Evolutionary conservation across 2,113 vertebrate genomes (phyloP).

Genomic region (Dermatemys mawii): DNA sequence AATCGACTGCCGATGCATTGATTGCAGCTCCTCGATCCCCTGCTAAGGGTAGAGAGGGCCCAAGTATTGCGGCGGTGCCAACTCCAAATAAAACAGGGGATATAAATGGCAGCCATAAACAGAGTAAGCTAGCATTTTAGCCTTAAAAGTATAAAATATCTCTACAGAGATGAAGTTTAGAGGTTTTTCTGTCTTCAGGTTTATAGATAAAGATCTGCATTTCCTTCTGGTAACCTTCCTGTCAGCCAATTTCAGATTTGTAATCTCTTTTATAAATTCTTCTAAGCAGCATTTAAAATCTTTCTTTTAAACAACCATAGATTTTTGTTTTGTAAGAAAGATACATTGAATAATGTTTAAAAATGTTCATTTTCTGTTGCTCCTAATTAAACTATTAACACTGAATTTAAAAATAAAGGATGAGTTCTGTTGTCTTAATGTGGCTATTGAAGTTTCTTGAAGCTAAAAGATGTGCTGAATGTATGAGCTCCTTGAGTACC

Average conservation of each 20-base stretch:
- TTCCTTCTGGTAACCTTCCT: conserved; percentile 1
- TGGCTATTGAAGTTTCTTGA: not conserved
- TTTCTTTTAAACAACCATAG: conserved; percentile 34
- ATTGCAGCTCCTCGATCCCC: too few species aligned
- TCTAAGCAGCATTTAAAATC: conserved; percentile 15
- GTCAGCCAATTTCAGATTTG: conserved; percentile 35
- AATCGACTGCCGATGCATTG: too few species aligned
- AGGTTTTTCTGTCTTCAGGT: conserved; percentile 42
- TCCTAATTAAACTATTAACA: not conserved
- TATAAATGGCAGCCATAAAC: conserved; percentile 2
- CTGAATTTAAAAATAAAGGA: not conserved
- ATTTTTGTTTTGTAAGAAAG: conserved; percentile 7
- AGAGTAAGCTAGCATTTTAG: not conserved
- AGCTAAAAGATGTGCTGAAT: not conserved
- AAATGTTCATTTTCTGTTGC: conserved; percentile 8
- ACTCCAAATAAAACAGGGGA: not conserved
- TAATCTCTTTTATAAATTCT: conserved; percentile 30
- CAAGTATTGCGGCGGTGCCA: conserved; percentile 35
- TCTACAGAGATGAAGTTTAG: conserved; percentile 7
- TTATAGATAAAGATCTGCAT: conserved; percentile 47
- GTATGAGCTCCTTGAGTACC: not conserved
- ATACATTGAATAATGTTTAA: not conserved
- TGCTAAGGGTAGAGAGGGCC: too few species aligned
- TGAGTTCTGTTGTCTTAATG: not conserved
- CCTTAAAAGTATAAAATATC: conserved; percentile 38